Base-by-base conservation (phyloP, 2,797 vertebrate species). In the Leptodactylus fallax region DNA sequence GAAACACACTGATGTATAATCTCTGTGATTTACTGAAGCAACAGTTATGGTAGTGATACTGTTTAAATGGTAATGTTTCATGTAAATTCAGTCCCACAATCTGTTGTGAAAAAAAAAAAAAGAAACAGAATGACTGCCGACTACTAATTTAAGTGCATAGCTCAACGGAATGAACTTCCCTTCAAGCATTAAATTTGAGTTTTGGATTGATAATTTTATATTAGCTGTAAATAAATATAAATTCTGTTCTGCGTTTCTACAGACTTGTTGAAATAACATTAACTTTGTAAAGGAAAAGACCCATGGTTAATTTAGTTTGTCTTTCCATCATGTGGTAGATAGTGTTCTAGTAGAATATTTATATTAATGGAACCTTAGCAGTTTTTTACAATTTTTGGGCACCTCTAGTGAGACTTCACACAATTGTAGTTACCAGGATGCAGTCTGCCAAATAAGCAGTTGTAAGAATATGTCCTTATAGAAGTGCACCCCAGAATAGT, bases 151-250 rank as follows among this genome's bases (percentile, higher is more conserved):
- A 86, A 82, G 77, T 79, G 79, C 79, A 78, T 83, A 82, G 88
- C 79, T 86, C 84, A 86, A 83, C 61, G 60, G 60, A 89, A 86
- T 89, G 81, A 89, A 86, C 79, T 86, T 86, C 84, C 61, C 81
- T 76, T 89, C 88, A 89, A 89, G 88, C 88, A 86, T 86, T 86
- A 89, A 82, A 86, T 89, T 86, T 86, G 58, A 85, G 84, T 89
- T 82, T 89, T 89, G 84, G 88, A 89, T 89, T 89, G 84, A 86
- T 89, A 89, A 89, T 89, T 89, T 89, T 72, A 86, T 85, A 89
- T 89, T 86, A 89, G 83, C 79, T 85, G 81, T 65, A 89, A 82
- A 83, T 89, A 86, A 89, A 79, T 88, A 88, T 74, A 88, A 85
- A 81, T 85, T 79, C 47, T 81, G 53, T 86, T 89, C 69, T 69